Conservation (phyloP, 2,888 invertebrate species). For the Drosophila anomelani region DNA sequence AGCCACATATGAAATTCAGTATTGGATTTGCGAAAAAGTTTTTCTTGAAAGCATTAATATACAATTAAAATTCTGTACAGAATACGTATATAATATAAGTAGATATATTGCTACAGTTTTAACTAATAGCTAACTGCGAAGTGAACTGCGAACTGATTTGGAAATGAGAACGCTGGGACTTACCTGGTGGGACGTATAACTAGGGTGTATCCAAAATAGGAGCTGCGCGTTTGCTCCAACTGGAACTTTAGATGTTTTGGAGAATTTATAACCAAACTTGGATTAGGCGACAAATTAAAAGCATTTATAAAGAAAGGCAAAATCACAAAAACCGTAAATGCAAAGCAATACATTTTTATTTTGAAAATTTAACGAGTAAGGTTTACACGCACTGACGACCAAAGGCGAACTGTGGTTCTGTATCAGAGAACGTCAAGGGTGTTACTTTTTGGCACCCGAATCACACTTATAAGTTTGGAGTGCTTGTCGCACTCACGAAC, state of each 20-base stretch:
- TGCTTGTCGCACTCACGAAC: no score
- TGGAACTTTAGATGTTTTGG: not conserved
- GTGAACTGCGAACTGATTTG: no score
- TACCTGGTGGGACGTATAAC: slow-evolving; percentile 7
- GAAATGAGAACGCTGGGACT: not conserved
- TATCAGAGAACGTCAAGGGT: no score
- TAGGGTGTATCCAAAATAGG: slow-evolving; percentile 8
- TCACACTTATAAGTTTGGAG: no score
- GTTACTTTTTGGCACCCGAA: no score
- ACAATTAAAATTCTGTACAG: no score
- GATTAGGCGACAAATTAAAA: slow-evolving; percentile 3
- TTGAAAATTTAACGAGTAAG: not conserved
- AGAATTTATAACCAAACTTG: not conserved
- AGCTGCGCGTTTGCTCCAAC: not conserved
- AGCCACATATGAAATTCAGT: not conserved
- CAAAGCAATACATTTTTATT: not conserved
- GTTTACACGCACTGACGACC: not conserved
- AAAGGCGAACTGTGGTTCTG: not conserved
- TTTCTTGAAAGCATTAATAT: no score
- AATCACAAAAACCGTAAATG: not conserved
- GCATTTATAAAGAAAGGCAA: not conserved
- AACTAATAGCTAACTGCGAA: no score
- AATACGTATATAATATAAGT: no score
- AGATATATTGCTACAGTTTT: no score
- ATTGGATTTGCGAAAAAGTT: not conserved